Evolutionary conservation across 1,140 invertebrate genomes (phyloP).

Genomic region (Listronotus bonariensis): DNA sequence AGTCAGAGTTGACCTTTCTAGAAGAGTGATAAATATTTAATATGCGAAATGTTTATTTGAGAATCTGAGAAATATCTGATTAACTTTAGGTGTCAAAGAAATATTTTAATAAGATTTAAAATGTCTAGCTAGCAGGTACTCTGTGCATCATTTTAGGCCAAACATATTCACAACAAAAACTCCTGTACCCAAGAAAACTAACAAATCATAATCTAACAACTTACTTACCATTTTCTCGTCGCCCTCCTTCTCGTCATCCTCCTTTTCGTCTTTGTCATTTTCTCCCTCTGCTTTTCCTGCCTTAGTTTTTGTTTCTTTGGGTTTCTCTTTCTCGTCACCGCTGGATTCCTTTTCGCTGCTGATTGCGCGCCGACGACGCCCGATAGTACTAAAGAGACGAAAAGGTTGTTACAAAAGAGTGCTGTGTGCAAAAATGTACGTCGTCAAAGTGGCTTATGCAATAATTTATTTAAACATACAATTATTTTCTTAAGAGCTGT

Average conservation of each 20-base stretch:
- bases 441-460: not conserved
- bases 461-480: not conserved
- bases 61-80: too few species aligned
- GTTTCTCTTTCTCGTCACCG: slow-evolving; percentile 1
- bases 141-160: too few species aligned
- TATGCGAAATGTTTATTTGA: too few species aligned
- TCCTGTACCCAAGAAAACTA: not conserved
- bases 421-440: not conserved
- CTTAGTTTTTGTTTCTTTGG: slow-evolving; percentile 1
- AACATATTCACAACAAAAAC: too few species aligned
- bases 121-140: too few species aligned
- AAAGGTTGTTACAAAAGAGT: not conserved
- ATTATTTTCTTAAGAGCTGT: too few species aligned
- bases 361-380: slow-evolving; percentile 3
- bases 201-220: not conserved
- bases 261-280: slow-evolving; percentile 2
- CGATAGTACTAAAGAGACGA: not conserved
- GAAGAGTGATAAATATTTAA: too few species aligned
- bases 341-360: slow-evolving; percentile 16
- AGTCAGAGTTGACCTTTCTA: too few species aligned
- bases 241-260: not conserved
- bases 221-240: not conserved
- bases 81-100: too few species aligned
- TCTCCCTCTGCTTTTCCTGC: slow-evolving; percentile 2
- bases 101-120: too few species aligned